Conservation (phyloP, 2,888 invertebrate species). For the Eilema griseolum region DNA sequence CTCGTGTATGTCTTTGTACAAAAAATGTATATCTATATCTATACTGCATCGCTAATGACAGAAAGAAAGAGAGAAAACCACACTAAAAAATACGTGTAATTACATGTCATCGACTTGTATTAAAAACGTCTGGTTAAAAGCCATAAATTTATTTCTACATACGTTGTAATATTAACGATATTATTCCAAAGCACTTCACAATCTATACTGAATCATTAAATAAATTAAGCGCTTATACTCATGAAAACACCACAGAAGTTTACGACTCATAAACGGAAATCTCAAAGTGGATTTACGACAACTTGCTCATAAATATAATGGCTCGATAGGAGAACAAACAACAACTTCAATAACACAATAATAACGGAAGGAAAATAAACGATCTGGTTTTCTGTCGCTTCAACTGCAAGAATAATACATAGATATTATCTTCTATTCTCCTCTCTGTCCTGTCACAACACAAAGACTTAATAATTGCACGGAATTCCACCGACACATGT, state of each 20-base stretch:
- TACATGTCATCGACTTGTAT: not conserved
- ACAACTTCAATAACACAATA: slow-evolving; percentile 1
- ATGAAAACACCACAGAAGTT: slow-evolving; percentile 14
- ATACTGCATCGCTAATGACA: no score
- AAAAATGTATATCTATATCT: no score
- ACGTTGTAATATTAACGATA: not conserved
- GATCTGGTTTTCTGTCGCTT: slow-evolving; percentile 2
- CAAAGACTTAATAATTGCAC: not conserved
- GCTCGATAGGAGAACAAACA: slow-evolving; percentile 13
- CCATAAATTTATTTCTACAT: not conserved
- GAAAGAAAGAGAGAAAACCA: no score
- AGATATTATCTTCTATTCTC: not conserved
- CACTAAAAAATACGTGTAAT: no score
- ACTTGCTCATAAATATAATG: slow-evolving; percentile 19
- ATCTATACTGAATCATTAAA: not conserved
- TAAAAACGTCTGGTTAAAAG: not conserved
- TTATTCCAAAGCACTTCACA: not conserved
- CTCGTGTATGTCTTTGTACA: no score
- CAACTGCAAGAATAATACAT: not conserved
- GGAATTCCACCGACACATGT: not conserved
- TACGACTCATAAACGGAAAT: slow-evolving; percentile 18
- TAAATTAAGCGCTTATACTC: slow-evolving; percentile 1
- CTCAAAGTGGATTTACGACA: slow-evolving; percentile 19
- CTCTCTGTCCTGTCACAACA: not conserved
- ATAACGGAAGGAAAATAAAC: not conserved